These are phyloP conservation scores for Propithecus coquereli DNA, from an alignment of 2,113 vertebrate genomes.

Conservation along the genomic window DNA sequence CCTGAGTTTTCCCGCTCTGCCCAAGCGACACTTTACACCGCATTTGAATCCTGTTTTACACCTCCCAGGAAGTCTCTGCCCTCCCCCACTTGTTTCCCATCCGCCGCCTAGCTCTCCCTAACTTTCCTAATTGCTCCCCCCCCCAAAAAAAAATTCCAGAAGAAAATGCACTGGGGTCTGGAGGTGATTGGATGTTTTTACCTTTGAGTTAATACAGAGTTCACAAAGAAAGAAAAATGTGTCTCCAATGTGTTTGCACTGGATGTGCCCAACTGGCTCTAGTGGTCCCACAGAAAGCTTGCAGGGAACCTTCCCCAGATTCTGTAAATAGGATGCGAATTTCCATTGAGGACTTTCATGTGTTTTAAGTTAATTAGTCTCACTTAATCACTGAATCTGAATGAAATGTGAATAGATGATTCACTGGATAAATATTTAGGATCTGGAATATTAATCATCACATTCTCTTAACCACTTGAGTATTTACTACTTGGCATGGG, in stretches of 20 bases:
- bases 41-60: slow-evolving; percentile 54
- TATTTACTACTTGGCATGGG: slow-evolving; percentile 75
- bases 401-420: slow-evolving; percentile 82
- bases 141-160: neutral
- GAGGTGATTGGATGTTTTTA: slow-evolving; percentile 48
- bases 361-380: slow-evolving; percentile 56
- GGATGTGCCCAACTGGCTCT: slow-evolving; percentile 60
- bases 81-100: neutral
- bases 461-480: slow-evolving; percentile 73
- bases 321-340: slow-evolving; percentile 47
- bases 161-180: slow-evolving; percentile 18
- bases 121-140: neutral
- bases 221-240: slow-evolving; percentile 73
- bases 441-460: slow-evolving; percentile 77
- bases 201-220: slow-evolving; percentile 59
- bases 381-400: slow-evolving; percentile 72
- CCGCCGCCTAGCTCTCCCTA: slow-evolving; percentile 14
- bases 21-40: slow-evolving; percentile 31
- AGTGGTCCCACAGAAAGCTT: slow-evolving; percentile 42
- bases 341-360: slow-evolving; percentile 57
- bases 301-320: slow-evolving; percentile 35
- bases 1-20: slow-evolving; percentile 64
- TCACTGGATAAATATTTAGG: slow-evolving; percentile 82
- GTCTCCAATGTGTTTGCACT: slow-evolving; percentile 50
- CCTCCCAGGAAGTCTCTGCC: slow-evolving; percentile 63